Conservation (phyloP, 2,888 invertebrate species). For the Electrophaes corylata region DNA sequence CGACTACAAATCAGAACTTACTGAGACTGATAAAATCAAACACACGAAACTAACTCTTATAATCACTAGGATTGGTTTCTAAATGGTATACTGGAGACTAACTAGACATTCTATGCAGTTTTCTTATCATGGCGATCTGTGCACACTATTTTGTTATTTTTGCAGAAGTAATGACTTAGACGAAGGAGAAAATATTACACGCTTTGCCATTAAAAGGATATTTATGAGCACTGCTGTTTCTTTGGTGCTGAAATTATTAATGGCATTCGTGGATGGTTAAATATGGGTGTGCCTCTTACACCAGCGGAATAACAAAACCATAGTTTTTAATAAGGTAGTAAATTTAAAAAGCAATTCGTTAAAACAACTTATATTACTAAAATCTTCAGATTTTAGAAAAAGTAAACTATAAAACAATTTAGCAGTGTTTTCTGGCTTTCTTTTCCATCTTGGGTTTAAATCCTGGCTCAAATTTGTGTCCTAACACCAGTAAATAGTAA, state of each 20-base stretch:
- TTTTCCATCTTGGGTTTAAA: no score
- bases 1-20: constrained; percentile 72
- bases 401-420: no score
- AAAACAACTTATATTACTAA: no score
- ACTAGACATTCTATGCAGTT: constrained; percentile 67
- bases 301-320: not conserved
- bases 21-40: constrained; percentile 59
- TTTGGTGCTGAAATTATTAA: constrained; percentile 71
- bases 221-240: constrained; percentile 64
- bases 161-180: constrained; percentile 73
- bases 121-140: constrained; percentile 72
- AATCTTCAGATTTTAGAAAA: no score
- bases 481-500: no score
- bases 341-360: no score
- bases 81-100: constrained; percentile 56
- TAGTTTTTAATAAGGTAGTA: not conserved
- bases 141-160: constrained; percentile 78
- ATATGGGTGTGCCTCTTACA: constrained; percentile 27
- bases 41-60: constrained; percentile 48
- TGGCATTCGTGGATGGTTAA: constrained; percentile 52
- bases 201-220: constrained; percentile 68
- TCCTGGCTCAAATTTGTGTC: no score
- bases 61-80: not conserved
- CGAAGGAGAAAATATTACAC: constrained; percentile 71
- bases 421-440: no score